A percentile compares a stretch with the other conserved stretches of the same genome.
phyloP scores from a whole-genome alignment of 2,113 vertebrate genomes.

The Murina feae region DNA sequence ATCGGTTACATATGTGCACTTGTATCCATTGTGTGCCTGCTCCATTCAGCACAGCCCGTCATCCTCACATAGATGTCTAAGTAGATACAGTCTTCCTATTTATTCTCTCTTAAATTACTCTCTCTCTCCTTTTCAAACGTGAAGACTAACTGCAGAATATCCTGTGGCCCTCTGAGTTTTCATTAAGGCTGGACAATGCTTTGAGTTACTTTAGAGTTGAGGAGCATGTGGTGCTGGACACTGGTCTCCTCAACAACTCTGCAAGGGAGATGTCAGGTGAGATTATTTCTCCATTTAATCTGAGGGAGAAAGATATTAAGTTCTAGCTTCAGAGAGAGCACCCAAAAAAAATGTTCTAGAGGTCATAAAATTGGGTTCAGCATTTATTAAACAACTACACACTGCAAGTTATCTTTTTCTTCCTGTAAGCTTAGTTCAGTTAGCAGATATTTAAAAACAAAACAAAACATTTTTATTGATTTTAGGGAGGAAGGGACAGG shows the following conservation, averaged over 20 bases:
- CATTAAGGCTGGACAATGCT: neutral
- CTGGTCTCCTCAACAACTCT: neutral
- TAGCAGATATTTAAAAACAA: neutral
- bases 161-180: conserved; percentile 14
- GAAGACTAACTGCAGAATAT: conserved; percentile 12
- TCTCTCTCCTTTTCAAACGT: neutral
- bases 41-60: neutral
- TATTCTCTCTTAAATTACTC: neutral
- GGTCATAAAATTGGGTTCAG: neutral
- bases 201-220: neutral
- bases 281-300: neutral
- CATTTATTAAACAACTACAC: neutral
- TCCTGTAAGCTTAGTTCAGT: neutral
- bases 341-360: neutral
- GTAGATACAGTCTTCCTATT: neutral
- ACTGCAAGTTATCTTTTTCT: neutral
- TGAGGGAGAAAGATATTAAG: neutral
- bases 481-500: no score
- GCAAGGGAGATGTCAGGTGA: neutral
- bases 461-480: no score
- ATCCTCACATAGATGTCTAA: neutral
- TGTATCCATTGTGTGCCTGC: neutral
- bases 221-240: neutral
- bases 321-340: neutral
- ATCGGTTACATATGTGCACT: neutral